Base-by-base conservation (phyloP, 2,113 vertebrate species). In the Raphicerus campestris region DNA sequence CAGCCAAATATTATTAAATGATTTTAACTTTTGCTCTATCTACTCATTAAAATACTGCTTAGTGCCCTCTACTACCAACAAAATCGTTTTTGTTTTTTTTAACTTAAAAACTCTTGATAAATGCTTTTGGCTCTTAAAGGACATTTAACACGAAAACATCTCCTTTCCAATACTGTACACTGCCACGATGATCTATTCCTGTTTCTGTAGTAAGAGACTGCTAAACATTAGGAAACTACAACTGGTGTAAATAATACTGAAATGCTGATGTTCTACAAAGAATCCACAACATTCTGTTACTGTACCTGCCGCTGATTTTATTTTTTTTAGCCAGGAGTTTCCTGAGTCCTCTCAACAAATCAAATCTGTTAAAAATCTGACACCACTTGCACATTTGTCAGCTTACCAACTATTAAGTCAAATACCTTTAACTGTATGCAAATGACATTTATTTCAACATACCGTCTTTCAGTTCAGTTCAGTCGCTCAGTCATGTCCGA, bases 221-320 rank as follows among this genome's bases (percentile, higher is more conserved):
- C 94, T 75, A 97, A 97, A 97, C 60, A 95, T 95, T 53, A 96
- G 53, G 70, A 91, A 60, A 77, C 35, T 7, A 15, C 85, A 97
- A 98, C 7, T 56, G 56, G 16, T 75, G 77, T 87, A 97, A 97
- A 94, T 81, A 61, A 89, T 94, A 97, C 10, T 96, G 78, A 97
- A 94, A 98, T 93, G 97, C 95, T 98, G 47, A 51, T 81, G 89
- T 98, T 95, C 98, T 96, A 98, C 60, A 73, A 96, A 66, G 95
- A 97, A 87, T 56, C 95, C 88, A 86, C 81, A 96, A 87, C 93
- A 95, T 91, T 97, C 30, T 9, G 87, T 95, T 89, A 94, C 2
- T 90, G 93, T 90, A 97, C 93, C n/a, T 97, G 95, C 97, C 97
- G 92, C 97, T 98, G 97, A 93, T 42, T 97, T 81, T n/a, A n/a